phyloP scores from a whole-genome alignment of 2,113 vertebrate genomes.

The Eolophus roseicapilla region DNA sequence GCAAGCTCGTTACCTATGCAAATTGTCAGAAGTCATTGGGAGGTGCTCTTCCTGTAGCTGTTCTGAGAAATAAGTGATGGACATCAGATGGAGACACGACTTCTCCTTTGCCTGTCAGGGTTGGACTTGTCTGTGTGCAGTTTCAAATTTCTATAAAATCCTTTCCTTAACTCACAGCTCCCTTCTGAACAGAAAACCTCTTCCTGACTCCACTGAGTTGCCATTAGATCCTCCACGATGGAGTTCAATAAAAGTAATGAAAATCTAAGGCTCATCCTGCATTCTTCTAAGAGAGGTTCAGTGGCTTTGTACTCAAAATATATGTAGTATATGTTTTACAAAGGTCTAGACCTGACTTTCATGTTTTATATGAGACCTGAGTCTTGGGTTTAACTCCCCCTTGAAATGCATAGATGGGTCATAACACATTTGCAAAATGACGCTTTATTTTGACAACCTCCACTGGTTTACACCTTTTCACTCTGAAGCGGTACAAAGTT shows the following conservation, averaged over 20 bases:
- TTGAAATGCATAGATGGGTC: not conserved
- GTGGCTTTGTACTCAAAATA: not conserved
- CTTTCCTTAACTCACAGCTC: not conserved
- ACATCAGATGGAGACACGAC: not conserved
- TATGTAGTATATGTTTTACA: not conserved
- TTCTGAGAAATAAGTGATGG: not conserved
- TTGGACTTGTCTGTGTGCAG: not conserved
- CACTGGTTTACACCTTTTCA: not conserved
- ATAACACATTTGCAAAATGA: not conserved
- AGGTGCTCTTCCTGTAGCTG: not conserved
- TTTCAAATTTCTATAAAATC: not conserved
- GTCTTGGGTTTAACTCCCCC: not conserved
- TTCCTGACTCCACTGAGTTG: not conserved
- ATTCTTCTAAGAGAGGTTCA: not conserved
- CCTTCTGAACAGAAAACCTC: not conserved
- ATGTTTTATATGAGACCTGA: not conserved
- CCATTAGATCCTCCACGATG: not conserved
- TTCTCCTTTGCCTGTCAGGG: not conserved
- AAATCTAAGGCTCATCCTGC: not conserved
- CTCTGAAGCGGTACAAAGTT: accelerated
- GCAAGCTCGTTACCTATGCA: not conserved
- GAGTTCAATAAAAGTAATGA: not conserved
- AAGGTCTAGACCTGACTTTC: not conserved
- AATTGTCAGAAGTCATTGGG: not conserved
- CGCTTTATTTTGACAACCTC: not conserved